Base-by-base conservation (phyloP, 2,113 vertebrate species). In the Antigone vipio region DNA sequence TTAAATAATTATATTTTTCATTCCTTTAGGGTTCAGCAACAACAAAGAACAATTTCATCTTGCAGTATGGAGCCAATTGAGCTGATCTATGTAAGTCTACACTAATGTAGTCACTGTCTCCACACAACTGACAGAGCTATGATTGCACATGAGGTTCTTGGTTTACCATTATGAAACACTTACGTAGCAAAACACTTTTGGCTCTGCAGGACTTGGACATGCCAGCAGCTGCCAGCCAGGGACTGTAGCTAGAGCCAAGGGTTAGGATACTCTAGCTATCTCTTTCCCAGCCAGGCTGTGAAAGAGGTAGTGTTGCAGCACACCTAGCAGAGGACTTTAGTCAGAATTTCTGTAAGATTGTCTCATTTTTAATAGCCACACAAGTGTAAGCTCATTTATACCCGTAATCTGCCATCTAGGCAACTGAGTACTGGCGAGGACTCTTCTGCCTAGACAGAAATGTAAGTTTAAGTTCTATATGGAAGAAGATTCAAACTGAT, bases 121-220 rank as follows among this genome's bases (percentile, higher is more conserved):
- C 44, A 76, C 13, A 17, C 10, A 64, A 47, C 27, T 16, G 15
- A 72, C 29, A 75, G 34, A 63, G 24, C 49, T 68, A 44, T 1
- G 15, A 67, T 0, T 27, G 32, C 21, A n/a, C 0, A 2, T 1
- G 3, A 59, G 5, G 29, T 17, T 66, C 59, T 64, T 18, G 2
- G 10, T 47, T 88, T 32, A 53, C 29, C 34, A 32, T 63, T 34
- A 53, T 12, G 3, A 60, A 82, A 73, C 23, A 56, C 19, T 19
- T 19, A 18, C 0, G 0, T 2, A 63, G 58, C 9, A 55, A 29
- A 85, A 74, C 26, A 29, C 34, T 11, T 4, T 7, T n/a, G 15
- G 19, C 34, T 88, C 40, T 30, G 21, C n/a, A 76, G 34, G 38
- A 20, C 32, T 23, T 40, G 16, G 27, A 53, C 21, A 27, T 3